Conservation (phyloP, 2,888 invertebrate species). For the Cephus sareptanus region DNA sequence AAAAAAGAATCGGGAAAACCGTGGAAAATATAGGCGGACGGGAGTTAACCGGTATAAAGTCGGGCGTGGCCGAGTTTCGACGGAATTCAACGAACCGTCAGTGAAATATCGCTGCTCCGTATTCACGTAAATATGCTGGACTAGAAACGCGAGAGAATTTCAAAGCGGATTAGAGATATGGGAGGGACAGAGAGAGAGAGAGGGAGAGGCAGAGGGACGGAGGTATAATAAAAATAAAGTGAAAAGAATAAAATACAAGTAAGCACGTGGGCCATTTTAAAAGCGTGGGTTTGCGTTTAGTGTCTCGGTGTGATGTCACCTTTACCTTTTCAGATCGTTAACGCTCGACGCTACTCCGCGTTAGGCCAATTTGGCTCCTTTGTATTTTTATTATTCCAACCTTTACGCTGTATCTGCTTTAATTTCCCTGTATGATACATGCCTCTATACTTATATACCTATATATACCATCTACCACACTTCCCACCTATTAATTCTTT, state of each 20-base stretch:
- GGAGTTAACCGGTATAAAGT: not conserved
- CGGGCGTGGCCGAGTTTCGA: not conserved
- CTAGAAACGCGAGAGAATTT: not conserved
- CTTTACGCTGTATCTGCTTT: too few species aligned
- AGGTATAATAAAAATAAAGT: not conserved
- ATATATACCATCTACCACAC: not conserved
- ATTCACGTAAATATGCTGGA: not conserved
- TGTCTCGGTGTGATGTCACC: not conserved
- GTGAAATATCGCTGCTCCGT: not conserved
- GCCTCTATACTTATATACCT: too few species aligned
- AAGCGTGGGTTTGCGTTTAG: not conserved
- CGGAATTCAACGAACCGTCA: not conserved
- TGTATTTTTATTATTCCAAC: not conserved
- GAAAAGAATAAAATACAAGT: slow-evolving; percentile 7
- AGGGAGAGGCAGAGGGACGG: slow-evolving; percentile 1
- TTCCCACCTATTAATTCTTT: not conserved
- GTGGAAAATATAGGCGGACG: not conserved
- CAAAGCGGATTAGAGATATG: not conserved
- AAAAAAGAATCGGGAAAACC: not conserved
- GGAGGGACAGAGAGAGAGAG: not conserved
- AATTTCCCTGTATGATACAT: too few species aligned
- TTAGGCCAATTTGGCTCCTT: not conserved
- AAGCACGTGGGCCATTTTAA: not conserved
- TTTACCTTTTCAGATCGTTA: not conserved
- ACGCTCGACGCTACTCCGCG: not conserved